phyloP scores from a whole-genome alignment of 2,888 invertebrate genomes.

The Liodrosophila aerea region DNA sequence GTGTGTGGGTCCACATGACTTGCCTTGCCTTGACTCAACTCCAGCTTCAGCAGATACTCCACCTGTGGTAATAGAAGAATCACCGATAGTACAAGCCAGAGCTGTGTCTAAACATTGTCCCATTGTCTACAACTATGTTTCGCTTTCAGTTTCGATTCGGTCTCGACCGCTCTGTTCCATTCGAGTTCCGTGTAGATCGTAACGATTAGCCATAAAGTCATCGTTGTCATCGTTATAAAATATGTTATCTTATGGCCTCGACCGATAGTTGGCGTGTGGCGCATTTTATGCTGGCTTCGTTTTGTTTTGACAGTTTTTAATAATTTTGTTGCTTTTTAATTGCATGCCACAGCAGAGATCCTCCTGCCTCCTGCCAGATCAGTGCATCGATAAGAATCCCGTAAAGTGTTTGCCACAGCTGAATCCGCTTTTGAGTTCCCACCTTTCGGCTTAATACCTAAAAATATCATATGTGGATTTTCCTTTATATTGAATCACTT shows the following conservation, averaged over 20 bases:
- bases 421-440: background rate
- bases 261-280: slow-evolving; percentile 60
- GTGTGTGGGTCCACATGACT: slow-evolving; percentile 38
- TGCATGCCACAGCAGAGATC: slow-evolving; percentile 40
- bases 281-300: slow-evolving; percentile 63
- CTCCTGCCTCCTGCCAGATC: background rate
- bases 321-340: slow-evolving; percentile 73
- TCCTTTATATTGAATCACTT: too few relatives aligned
- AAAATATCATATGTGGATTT: too few relatives aligned
- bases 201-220: slow-evolving; percentile 53
- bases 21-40: background rate
- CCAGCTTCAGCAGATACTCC: slow-evolving; percentile 5
- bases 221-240: slow-evolving; percentile 57
- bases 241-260: slow-evolving; percentile 53
- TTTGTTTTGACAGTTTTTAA: slow-evolving; percentile 73
- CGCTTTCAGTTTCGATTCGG: slow-evolving; percentile 25
- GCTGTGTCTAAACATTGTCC: slow-evolving; percentile 55
- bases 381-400: slow-evolving; percentile 11
- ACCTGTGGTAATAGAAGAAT: too few relatives aligned
- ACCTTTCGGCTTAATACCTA: too few relatives aligned
- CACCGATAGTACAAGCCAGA: slow-evolving; percentile 27
- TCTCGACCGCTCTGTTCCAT: slow-evolving; percentile 4
- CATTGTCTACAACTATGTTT: slow-evolving; percentile 74
- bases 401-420: slow-evolving; percentile 7
- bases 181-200: slow-evolving; percentile 43